A percentile compares a stretch with the other conserved stretches of the same genome.
phyloP scores from a whole-genome alignment of 2,797 vertebrate genomes.

The Melanotaenia nigrans region DNA sequence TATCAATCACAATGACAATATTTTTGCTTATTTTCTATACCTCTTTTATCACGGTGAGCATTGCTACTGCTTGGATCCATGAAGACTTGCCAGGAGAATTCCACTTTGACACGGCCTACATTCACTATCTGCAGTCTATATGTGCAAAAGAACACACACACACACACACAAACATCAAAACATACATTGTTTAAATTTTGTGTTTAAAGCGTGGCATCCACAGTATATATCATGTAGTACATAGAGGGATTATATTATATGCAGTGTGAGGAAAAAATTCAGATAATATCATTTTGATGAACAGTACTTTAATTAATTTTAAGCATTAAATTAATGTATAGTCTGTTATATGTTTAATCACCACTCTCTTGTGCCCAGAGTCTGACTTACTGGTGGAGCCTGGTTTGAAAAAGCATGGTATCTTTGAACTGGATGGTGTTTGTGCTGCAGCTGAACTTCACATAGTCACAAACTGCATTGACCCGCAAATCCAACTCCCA shows the following conservation, averaged over 20 bases:
- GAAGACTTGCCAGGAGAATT: slow-evolving; percentile 83
- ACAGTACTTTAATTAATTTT: not conserved
- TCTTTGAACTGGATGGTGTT: slow-evolving; percentile 83
- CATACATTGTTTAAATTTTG: not conserved
- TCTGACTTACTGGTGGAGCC: slow-evolving; percentile 84
- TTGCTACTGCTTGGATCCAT: slow-evolving; percentile 62
- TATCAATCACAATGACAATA: not conserved
- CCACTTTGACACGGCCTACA: slow-evolving; percentile 81
- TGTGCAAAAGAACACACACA: not conserved
- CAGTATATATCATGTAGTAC: not conserved
- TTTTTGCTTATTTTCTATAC: slow-evolving; percentile 38
- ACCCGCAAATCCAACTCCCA: slow-evolving; percentile 82
- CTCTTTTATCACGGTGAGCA: slow-evolving; percentile 53
- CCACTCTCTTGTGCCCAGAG: not conserved
- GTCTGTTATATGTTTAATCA: not conserved
- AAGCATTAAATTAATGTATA: not conserved
- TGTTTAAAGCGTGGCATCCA: not conserved
- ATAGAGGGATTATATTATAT: not conserved
- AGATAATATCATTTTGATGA: not conserved
- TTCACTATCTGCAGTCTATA: slow-evolving; percentile 86
- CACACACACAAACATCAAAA: slow-evolving; percentile 9
- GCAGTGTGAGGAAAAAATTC: not conserved
- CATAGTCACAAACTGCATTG: slow-evolving; percentile 82
- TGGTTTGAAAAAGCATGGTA: slow-evolving; percentile 87
- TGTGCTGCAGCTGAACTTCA: slow-evolving; percentile 74